Evolutionary conservation across 2,888 invertebrate genomes (phyloP), one percentile per base, ranked within the genome.

Genomic region (Eumacrocentrus americanus): DNA sequence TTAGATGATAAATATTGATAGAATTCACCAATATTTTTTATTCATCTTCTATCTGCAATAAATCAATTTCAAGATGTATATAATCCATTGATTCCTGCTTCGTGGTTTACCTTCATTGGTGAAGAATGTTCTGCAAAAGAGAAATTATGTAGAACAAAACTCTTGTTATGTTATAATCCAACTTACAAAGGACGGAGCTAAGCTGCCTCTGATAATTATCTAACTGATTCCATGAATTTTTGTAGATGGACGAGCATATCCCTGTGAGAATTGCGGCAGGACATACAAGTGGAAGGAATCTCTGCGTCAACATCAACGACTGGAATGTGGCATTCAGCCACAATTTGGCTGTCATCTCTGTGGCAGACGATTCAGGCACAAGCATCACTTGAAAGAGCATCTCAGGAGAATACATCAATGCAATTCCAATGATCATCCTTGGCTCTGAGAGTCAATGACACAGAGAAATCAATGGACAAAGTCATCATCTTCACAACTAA

Each of bases 361-460:
- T 64, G 75, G 71, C 20, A 73, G 80, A 59, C 74, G 74, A 35
- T 82, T 84, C 66, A 83, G 82, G 74, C 82, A 83, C 65, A 84
- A 83, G 62, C 84, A 84, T 69, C 84, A 84, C 70, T 70, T 84
- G 2, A 14, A 67, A n/a, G 75, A 74, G 47, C 77, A 76, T 44
- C 60, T 74, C 5, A 58, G 57, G 20, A 52, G 72, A 7, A 66
- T 73, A 16, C 77, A 76, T 51, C 67, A 67, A 61, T 44, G 34
- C 34, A 20, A 37, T n/a, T n/a, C n/a, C n/a, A n/a, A n/a, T n/a
- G n/a, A n/a, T n/a, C n/a, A n/a, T n/a, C n/a, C n/a, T n/a, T n/a
- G n/a, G n/a, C n/a, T n/a, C n/a, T n/a, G n/a, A n/a, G n/a, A n/a
- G n/a, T n/a, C n/a, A n/a, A n/a, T n/a, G n/a, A n/a, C n/a, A n/a